These are phyloP conservation scores for Brachymystax lenok DNA, from an alignment of 2,797 vertebrate genomes.

Conservation along the genomic window DNA sequence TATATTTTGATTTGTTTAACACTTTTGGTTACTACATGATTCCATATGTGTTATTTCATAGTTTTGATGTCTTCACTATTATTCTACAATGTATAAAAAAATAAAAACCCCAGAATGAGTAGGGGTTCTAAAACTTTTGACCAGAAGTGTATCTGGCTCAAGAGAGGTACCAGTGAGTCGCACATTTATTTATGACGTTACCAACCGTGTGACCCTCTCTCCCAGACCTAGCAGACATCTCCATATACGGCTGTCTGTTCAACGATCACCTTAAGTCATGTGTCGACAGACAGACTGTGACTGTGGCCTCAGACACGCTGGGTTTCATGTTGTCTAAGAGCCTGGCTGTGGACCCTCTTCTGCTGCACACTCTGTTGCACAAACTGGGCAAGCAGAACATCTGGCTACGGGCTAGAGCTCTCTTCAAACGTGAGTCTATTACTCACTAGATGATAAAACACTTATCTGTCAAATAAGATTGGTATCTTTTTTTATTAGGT, in stretches of 20 bases:
- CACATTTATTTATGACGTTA: not conserved
- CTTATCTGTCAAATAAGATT: not conserved
- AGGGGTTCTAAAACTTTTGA: too few relatives aligned
- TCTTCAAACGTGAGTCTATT: constrained; percentile 87
- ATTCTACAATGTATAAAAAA: too few relatives aligned
- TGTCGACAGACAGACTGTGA: constrained; percentile 81
- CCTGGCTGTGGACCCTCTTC: constrained; percentile 74
- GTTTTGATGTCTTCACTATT: too few relatives aligned
- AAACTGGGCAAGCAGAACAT: constrained; percentile 86
- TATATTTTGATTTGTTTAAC: too few relatives aligned
- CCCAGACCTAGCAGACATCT: constrained; percentile 73
- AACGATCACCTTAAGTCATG: constrained; percentile 83
- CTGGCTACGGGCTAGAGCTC: constrained; percentile 86
- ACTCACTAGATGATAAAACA: not conserved
- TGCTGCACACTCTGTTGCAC: constrained; percentile 83
- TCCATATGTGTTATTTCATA: too few relatives aligned
- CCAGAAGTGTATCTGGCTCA: not conserved
- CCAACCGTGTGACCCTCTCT: not conserved
- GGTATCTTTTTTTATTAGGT: not conserved
- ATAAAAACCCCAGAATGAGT: too few relatives aligned
- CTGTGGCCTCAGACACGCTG: constrained; percentile 80
- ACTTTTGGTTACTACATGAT: too few relatives aligned
- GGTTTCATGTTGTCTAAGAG: constrained; percentile 87
- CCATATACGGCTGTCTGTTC: constrained; percentile 80
- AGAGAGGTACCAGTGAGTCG: not conserved